Base-by-base conservation (phyloP, 2,888 invertebrate species). In the Furcula furcula region DNA sequence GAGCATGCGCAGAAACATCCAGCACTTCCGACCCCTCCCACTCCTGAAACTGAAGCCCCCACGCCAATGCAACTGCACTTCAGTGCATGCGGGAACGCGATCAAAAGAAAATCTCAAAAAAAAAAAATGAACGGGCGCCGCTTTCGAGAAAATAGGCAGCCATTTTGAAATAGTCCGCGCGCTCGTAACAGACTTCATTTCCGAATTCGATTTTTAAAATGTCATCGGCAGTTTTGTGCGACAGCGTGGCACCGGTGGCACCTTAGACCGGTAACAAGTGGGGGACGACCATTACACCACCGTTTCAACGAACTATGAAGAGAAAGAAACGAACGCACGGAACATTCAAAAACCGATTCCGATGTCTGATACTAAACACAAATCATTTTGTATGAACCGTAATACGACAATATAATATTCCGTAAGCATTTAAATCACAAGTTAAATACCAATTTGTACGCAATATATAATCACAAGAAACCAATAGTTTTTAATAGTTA, bases 81-180 rank as follows among this genome's bases (percentile, higher is more conserved):
- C 84, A 88, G 86, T 87, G 87, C 87, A 88, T 72, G 63, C 69
- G 57, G 62, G 69, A 71, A 67, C 84, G 77, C 71, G 66, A 66
- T 7, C 60, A 57, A 65, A 65, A 48, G 61, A 68, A 63, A 72
- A 69, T 57, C 63, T 56, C 16, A 45, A 61, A 58, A 68, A 72
- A 69, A 66, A 55, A 64, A 54, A 62, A 65, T 59, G 64, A n/a
- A n/a, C n/a, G n/a, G n/a, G n/a, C n/a, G n/a, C n/a, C 58, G 55
- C 10, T 19, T 22, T 12, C 25, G 1, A n/a, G 13, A 11, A 18
- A 4, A 18, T 18, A 10, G 18, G 18, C 16, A 16, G 15, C 10
- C 28, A 16, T 16, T 18, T 28, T 28, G 15, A 27, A 11, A 29
- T 18, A 34, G 38, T 29, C 31, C 45, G 36, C 44, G 56, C 28